These are phyloP conservation scores for Amphipoea lucens DNA, from an alignment of 2,888 invertebrate genomes.

Conservation along the genomic window DNA sequence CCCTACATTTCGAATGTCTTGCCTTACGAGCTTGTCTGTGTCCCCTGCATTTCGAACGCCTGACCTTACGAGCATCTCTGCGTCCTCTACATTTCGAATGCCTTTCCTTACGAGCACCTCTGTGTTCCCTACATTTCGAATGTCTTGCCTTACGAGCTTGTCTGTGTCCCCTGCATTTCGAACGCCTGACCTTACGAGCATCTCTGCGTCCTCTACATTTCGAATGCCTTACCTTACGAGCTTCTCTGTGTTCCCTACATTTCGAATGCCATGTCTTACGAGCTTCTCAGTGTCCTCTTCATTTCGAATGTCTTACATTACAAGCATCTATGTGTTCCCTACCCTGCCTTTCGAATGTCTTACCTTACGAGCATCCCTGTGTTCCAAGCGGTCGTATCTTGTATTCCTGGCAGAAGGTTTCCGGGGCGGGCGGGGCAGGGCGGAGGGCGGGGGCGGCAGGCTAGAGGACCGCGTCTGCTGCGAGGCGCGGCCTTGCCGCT, in stretches of 20 bases:
- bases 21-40: background rate
- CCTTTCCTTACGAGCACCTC: background rate
- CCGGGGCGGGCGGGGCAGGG: constrained; percentile 92
- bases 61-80: background rate
- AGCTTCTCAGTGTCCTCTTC: background rate
- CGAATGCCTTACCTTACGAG: background rate
- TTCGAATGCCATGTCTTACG: background rate
- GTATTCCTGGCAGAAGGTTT: constrained; percentile 90
- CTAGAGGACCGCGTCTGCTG: constrained; percentile 93
- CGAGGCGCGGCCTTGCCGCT: constrained; percentile 94
- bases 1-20: background rate
- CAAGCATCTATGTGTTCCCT: no score
- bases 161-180: background rate
- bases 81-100: background rate
- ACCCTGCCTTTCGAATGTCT: background rate
- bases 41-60: background rate
- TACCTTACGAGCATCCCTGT: constrained; percentile 85
- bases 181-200: background rate
- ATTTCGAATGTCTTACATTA: background rate
- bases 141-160: background rate
- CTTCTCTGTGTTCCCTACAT: background rate
- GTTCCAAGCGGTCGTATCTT: constrained; percentile 92
- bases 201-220: background rate
- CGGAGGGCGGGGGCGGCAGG: constrained; percentile 93
- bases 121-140: background rate